Percentiles rank a stretch among this genome's conserved stretches.
Evolutionary conservation across 2,888 invertebrate species (phyloP).

Genomic region (Adelognathus sp.): DNA sequence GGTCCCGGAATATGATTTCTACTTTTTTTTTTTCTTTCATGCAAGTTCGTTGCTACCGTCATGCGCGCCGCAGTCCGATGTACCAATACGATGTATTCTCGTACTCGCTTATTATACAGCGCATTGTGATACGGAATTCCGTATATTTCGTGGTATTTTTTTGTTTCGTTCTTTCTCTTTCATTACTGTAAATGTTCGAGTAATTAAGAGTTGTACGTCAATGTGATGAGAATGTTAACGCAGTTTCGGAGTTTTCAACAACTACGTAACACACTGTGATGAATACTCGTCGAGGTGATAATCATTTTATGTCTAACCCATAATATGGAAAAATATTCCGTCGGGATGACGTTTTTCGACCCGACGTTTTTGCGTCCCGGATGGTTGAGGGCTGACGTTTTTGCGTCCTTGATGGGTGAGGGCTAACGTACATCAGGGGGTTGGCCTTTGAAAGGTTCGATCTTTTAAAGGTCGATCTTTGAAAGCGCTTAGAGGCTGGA

Average conservation of each 20-base stretch:
- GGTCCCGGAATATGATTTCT: constrained; percentile 39
- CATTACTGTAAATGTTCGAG: neutral
- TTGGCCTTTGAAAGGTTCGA: too few species aligned
- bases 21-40: constrained; percentile 28
- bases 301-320: neutral
- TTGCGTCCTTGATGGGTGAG: too few species aligned
- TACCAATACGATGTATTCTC: neutral
- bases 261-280: neutral
- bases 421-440: too few species aligned
- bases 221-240: neutral
- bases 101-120: constrained; percentile 4
- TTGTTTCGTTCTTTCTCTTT: neutral
- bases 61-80: constrained; percentile 20
- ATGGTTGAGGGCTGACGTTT: too few species aligned
- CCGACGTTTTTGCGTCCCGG: too few species aligned
- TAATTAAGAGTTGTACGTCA: neutral
- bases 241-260: neutral
- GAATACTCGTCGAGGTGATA: neutral
- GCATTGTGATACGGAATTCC: constrained; percentile 7
- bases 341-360: too few species aligned
- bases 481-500: too few species aligned
- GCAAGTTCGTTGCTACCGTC: constrained; percentile 25
- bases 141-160: neutral
- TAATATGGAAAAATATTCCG: too few species aligned
- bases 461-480: too few species aligned